phyloP scores from a whole-genome alignment of 1,140 invertebrate species.

The Carposina sasakii region DNA sequence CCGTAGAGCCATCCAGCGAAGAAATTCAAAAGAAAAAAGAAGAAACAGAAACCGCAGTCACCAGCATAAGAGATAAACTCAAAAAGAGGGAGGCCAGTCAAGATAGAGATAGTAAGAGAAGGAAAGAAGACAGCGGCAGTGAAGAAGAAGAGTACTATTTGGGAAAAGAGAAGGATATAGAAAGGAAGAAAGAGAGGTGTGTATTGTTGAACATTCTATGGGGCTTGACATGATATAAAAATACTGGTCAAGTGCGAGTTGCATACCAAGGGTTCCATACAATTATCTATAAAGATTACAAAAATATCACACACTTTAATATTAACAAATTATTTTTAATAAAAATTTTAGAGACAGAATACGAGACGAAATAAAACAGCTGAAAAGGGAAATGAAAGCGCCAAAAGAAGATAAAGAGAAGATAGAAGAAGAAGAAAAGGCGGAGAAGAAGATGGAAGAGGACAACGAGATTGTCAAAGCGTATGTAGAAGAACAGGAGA shows the following conservation, averaged over 20 bases:
- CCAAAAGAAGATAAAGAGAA: conserved; percentile 60
- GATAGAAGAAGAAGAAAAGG: conserved; percentile 39
- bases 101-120: conserved; percentile 42
- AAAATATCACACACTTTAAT: no score
- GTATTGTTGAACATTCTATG: conserved; percentile 30
- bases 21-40: conserved; percentile 37
- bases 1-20: conserved; percentile 22
- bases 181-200: conserved; percentile 80
- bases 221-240: no score
- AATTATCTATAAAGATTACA: no score
- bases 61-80: conserved; percentile 71
- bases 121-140: conserved; percentile 37
- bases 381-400: conserved; percentile 82
- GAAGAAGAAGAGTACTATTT: conserved; percentile 77
- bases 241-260: no score
- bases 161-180: conserved; percentile 78
- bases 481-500: conserved; percentile 84
- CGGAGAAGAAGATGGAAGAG: conserved; percentile 51
- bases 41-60: conserved; percentile 55
- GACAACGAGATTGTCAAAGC: conserved; percentile 79
- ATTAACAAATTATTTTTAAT: conserved; percentile 4
- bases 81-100: conserved; percentile 52
- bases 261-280: no score
- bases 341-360: conserved; percentile 80
- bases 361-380: conserved; percentile 81